Evolutionary conservation across 2,888 invertebrate genomes (phyloP), one percentile per base, ranked within the genome.

Genomic region (Rhamnusium bicolor): DNA sequence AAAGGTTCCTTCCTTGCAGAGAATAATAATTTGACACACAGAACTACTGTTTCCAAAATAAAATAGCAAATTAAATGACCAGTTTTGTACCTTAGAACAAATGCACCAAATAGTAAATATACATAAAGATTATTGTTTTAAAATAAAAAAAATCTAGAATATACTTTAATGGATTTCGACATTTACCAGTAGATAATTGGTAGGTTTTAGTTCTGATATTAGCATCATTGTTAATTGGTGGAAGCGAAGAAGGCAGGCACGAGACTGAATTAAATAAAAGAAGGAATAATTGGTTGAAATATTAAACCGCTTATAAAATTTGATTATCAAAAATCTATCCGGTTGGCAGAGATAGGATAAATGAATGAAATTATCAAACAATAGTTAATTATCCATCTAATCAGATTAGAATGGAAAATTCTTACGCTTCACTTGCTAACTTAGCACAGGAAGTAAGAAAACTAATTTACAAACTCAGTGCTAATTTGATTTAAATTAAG

Each of bases 341-440:
- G 12, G 40, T 32, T 12, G 71, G 71, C 74, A 70, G 71, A 71
- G 72, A 74, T 72, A 72, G 74, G 63, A 58, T 69, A 76, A 79
- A 79, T 72, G 74, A 78, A 76, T 70, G 74, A 71, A 74, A 78
- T 82, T 80, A 81, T 74, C 83, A 85, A 84, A 86, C 86, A 86
- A 86, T 85, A 85, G 84, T 86, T 86, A 86, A 86, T 87, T 87
- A 84, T 84, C 85, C 84, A 84, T 84, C 82, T 84, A 86, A 86
- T 85, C 84, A 81, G 84, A 86, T 86, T 85, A 85, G 82, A 78
- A 85, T 81, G 82, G 74, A 79, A 85, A 86, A 85, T 85, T 85
- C 85, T 86, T 85, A 83, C 86, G 85, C 84, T 82, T 82, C 80
- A 82, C 82, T 83, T 81, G 80, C 80, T 69, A 75, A 77, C 76